These are phyloP conservation scores for Catharus bicknelli DNA, from an alignment of 2,113 vertebrate species.

Conservation along the genomic window DNA sequence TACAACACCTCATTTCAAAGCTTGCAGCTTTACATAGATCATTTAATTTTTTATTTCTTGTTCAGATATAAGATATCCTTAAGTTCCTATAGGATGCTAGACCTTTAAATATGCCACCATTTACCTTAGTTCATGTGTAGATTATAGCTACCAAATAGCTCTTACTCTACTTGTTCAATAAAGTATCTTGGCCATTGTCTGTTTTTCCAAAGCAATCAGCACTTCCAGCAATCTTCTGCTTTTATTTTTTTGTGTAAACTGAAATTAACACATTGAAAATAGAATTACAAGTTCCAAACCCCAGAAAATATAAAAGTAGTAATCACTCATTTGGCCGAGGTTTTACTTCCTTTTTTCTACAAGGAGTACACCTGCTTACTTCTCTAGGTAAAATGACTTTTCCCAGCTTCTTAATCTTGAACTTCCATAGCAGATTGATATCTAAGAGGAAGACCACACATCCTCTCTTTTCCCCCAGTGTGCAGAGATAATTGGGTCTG, in stretches of 20 bases:
- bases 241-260: not conserved
- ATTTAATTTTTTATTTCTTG: not conserved
- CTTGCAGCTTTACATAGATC: not conserved
- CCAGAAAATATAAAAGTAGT: not conserved
- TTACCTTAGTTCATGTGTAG: not conserved
- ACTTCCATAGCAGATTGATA: not conserved
- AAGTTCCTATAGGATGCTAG: not conserved
- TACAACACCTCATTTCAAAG: not conserved
- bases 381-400: not conserved
- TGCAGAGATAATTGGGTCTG: not conserved
- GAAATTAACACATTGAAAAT: not conserved
- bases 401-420: not conserved
- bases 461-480: not conserved
- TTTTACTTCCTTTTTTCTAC: not conserved
- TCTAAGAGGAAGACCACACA: not conserved
- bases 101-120: not conserved
- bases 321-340: not conserved
- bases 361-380: not conserved
- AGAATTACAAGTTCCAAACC: not conserved
- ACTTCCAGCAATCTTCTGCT: not conserved
- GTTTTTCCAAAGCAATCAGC: not conserved
- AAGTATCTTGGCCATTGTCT: not conserved
- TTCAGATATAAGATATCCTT: not conserved
- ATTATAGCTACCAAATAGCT: not conserved
- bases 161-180: not conserved